phyloP scores from a whole-genome alignment of 2,797 vertebrate genomes.

The Scarus forsteni region DNA sequence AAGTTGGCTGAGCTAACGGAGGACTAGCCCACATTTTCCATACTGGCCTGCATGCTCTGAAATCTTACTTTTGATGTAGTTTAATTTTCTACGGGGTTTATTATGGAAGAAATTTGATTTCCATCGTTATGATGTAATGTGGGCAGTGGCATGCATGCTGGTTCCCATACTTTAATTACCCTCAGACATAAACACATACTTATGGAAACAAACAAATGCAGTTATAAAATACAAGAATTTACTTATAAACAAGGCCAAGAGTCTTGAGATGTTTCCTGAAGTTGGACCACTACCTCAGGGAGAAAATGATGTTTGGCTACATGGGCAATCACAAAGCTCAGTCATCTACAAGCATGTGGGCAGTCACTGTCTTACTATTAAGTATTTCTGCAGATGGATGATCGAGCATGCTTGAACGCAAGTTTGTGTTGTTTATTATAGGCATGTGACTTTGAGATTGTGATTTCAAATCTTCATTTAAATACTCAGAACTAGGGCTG shows the following conservation, averaged over 20 bases:
- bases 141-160: slow-evolving; percentile 1
- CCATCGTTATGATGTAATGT: slow-evolving; percentile 28
- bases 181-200: slow-evolving; percentile 37
- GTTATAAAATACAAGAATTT: slow-evolving; percentile 10
- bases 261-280: slow-evolving; percentile 9
- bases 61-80: slow-evolving; percentile 69
- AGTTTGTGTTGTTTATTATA: background rate
- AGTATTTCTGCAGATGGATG: background rate
- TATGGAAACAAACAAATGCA: slow-evolving; percentile 35
- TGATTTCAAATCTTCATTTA: background rate
- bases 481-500: background rate
- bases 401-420: background rate
- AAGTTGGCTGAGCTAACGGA: slow-evolving; percentile 74
- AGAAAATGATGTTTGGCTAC: slow-evolving; percentile 11
- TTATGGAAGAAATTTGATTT: slow-evolving; percentile 58
- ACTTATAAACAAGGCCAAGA: slow-evolving; percentile 7
- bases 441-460: background rate
- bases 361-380: slow-evolving; percentile 7
- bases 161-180: slow-evolving; percentile 41
- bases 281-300: slow-evolving; percentile 27
- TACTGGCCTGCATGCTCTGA: slow-evolving; percentile 62
- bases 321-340: slow-evolving; percentile 34
- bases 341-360: slow-evolving; percentile 32
- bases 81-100: slow-evolving; percentile 67
- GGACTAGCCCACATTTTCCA: slow-evolving; percentile 84